A percentile compares a stretch with the other conserved stretches of the same genome.
Evolutionary conservation across 2,113 vertebrate species (phyloP).

Genomic region (Gyps fulvus): DNA sequence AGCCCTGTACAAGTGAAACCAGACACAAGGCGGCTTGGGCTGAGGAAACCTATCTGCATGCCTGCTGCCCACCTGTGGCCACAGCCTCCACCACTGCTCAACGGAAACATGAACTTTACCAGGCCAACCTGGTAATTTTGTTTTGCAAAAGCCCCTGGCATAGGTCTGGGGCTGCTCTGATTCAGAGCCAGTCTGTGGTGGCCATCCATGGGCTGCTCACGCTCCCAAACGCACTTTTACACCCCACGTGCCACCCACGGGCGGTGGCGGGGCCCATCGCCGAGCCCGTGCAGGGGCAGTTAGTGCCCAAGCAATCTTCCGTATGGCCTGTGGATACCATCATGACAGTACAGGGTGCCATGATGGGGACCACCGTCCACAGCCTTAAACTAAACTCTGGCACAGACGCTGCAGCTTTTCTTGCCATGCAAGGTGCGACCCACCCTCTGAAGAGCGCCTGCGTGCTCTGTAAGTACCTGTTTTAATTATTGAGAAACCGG

Average conservation of each 20-base stretch:
- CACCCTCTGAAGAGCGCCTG: neutral
- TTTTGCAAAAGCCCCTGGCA: neutral
- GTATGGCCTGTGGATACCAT: accelerated
- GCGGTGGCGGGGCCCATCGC: accelerated
- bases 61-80: neutral
- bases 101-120: accelerated
- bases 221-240: neutral
- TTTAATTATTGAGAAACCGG: neutral
- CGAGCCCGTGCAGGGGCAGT: accelerated
- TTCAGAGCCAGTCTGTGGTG: neutral
- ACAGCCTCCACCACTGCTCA: neutral
- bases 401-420: neutral
- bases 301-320: neutral
- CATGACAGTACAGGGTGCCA: neutral
- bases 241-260: neutral
- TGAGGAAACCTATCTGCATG: neutral
- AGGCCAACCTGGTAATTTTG: neutral
- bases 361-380: accelerated
- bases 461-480: neutral
- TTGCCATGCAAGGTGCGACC: accelerated
- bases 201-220: neutral
- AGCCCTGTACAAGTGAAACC: neutral
- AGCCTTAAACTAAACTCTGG: neutral
- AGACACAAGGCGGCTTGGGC: neutral
- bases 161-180: neutral